Base-by-base conservation (phyloP, 2,797 vertebrate genomes). In the Oryzias sinensis region DNA sequence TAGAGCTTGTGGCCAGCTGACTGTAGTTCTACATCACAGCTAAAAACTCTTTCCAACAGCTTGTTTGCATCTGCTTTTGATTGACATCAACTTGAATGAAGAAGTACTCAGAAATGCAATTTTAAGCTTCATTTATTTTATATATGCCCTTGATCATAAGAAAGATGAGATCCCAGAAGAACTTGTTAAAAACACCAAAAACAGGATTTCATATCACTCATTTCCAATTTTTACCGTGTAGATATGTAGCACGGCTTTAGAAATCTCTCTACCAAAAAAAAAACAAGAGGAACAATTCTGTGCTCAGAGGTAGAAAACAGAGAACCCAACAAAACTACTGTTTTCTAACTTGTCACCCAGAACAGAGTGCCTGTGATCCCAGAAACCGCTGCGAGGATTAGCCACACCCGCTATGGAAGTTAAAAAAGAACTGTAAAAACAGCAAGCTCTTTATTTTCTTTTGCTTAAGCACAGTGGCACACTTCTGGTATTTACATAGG, bases 401-500 rank as follows among this genome's bases (percentile, higher is more conserved):
- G 68, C 27, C 14, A 17, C 50, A 55, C 61, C 55, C 55, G 56
- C 68, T 72, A 8, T 5, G 66, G 55, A 72, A 80, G 66, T 75
- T 72, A 71, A 75, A 59, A 68, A 62, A 53, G 62, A 56, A 58
- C 55, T 80, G 65, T 76, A 74, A 86, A 85, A 74, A 85, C 83
- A 87, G 74, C 54, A 76, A 80, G 71, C 81, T 82, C 69, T 70
- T 37, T 52, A 17, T 3, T 33, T 68, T 63, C 69, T 82, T 82
- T 68, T 69, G 49, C 62, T 62, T 51, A 72, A 74, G 68, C 77
- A 79, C 83, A 82, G 82, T 80, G 80, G 76, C 78, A 86, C 86
- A 79, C 82, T 81, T 77, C 65, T 61, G 17, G 72, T 82, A 79
- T 84, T 90, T 84, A 82, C 76, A 65, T 43, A 76, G 83, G 58